These are phyloP conservation scores for Arenaria interpres DNA, from an alignment of 2,113 vertebrate species.

Conservation along the genomic window DNA sequence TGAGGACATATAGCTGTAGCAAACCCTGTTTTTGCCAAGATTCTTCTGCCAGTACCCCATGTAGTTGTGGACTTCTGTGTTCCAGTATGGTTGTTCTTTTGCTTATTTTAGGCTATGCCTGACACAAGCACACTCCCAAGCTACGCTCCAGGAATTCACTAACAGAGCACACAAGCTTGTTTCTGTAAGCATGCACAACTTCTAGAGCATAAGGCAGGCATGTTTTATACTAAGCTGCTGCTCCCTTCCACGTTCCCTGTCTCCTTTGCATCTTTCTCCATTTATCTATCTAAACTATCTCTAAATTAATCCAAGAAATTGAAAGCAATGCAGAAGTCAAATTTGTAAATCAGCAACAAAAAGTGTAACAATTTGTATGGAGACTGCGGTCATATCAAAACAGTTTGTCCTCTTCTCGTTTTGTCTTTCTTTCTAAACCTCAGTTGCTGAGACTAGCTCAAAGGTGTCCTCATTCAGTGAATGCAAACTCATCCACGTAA, in stretches of 20 bases:
- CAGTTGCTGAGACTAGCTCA: not conserved
- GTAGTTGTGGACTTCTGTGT: not conserved
- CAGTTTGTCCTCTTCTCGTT: not conserved
- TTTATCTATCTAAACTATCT: not conserved
- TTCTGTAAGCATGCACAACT: not conserved
- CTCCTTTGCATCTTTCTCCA: not conserved
- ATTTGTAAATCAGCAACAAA: not conserved
- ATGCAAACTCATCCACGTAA: not conserved
- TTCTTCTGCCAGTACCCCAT: not conserved
- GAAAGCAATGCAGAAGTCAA: not conserved
- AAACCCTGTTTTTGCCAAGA: not conserved
- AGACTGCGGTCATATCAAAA: not conserved
- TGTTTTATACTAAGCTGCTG: not conserved
- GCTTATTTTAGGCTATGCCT: not conserved
- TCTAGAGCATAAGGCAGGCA: not conserved
- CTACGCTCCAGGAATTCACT: not conserved
- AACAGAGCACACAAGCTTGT: not conserved
- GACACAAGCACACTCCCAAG: rapidly evolving
- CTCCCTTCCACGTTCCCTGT: not conserved
- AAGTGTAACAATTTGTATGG: not conserved
- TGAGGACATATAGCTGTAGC: not conserved
- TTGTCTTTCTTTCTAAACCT: not conserved
- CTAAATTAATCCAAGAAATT: not conserved
- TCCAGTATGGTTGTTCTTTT: not conserved
- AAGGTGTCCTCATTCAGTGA: not conserved